Evolutionary conservation across 2,113 vertebrate genomes (phyloP).

Genomic region (Tachysurus fulvidraco): DNA sequence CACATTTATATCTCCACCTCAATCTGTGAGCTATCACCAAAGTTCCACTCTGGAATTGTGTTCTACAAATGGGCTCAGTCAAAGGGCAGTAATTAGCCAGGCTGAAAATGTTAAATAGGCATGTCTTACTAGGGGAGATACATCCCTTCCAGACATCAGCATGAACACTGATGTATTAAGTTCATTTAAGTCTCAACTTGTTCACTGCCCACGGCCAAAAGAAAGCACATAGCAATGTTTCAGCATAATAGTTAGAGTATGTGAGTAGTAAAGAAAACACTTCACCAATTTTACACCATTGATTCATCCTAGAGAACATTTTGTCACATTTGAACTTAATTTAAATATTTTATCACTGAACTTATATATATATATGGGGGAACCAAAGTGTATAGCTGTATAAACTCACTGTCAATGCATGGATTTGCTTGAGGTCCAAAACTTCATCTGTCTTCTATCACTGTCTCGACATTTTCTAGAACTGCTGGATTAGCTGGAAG

Average conservation of each 20-base stretch:
- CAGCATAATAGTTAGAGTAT: constrained; percentile 18
- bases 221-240: constrained; percentile 57
- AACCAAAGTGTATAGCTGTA: neutral
- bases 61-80: constrained; percentile 30
- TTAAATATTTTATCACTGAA: constrained; percentile 14
- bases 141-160: constrained; percentile 37
- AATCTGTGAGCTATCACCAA: constrained; percentile 49
- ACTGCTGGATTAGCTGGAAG: constrained; percentile 87
- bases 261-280: constrained; percentile 11
- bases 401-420: neutral
- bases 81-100: constrained; percentile 29
- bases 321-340: neutral
- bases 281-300: constrained; percentile 19
- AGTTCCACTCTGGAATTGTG: constrained; percentile 48
- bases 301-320: constrained; percentile 7
- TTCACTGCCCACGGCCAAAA: constrained; percentile 62
- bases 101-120: constrained; percentile 28
- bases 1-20: constrained; percentile 56
- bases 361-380: neutral
- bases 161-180: constrained; percentile 32
- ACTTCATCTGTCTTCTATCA: neutral
- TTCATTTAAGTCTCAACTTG: constrained; percentile 64
- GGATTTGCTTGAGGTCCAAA: constrained; percentile 2
- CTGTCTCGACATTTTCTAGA: constrained; percentile 69
- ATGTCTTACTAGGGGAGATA: constrained; percentile 8